A percentile compares a stretch with the other conserved stretches of the same genome.
phyloP scores from a whole-genome alignment of 2,113 vertebrate genomes.

The Condylura cristata region DNA sequence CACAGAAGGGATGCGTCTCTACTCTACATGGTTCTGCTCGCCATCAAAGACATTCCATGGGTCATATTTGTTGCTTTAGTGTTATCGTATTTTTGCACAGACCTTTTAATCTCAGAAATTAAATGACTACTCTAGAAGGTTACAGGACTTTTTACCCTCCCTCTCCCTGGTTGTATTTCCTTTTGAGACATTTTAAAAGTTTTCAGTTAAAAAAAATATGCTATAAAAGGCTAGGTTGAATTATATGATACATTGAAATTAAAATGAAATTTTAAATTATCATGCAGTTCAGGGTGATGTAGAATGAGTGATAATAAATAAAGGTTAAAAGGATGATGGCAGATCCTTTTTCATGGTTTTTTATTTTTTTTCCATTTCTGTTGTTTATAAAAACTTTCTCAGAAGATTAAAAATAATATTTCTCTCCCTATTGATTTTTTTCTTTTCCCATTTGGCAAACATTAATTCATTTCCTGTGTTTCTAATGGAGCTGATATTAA shows the following conservation, averaged over 20 bases:
- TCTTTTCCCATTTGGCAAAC: conserved; percentile 85
- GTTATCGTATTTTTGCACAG: conserved; percentile 87
- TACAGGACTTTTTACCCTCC: conserved; percentile 55
- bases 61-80: conserved; percentile 82
- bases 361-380: conserved; percentile 83
- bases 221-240: conserved; percentile 83
- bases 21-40: conserved; percentile 61
- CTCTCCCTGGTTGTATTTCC: conserved; percentile 80
- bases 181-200: conserved; percentile 84
- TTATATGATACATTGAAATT: conserved; percentile 87
- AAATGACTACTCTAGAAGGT: conserved; percentile 83
- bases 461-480: conserved; percentile 87
- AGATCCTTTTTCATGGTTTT: conserved; percentile 86
- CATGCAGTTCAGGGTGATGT: conserved; percentile 85
- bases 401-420: conserved; percentile 91
- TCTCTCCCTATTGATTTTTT: conserved; percentile 87
- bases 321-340: conserved; percentile 87
- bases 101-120: conserved; percentile 86
- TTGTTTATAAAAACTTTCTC: conserved; percentile 88
- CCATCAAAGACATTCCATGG: conserved; percentile 75
- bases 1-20: conserved; percentile 73
- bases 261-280: conserved; percentile 90
- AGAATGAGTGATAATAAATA: conserved; percentile 88
- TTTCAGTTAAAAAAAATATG: conserved; percentile 74
- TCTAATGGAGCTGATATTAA: conserved; percentile 83